Conservation (phyloP, 2,797 vertebrate genomes). For the Eutrigla gurnardus region DNA sequence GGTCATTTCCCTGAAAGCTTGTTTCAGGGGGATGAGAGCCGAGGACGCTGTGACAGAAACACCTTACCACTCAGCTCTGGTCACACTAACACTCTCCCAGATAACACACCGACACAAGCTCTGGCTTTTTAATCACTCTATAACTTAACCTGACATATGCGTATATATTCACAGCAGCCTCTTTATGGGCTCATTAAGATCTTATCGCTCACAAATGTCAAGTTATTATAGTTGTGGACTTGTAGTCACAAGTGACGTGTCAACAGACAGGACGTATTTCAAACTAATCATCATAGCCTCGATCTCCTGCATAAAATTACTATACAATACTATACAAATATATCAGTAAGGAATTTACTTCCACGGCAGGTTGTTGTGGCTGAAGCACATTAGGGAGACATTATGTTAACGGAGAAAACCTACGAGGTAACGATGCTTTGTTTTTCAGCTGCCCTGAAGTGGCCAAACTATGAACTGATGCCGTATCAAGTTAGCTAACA, state of each 20-base stretch:
- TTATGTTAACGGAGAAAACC: too few species aligned
- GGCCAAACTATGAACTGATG: too few species aligned
- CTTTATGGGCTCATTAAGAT: constrained; percentile 28
- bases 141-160: constrained; percentile 4
- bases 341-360: too few species aligned
- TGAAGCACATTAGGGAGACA: too few species aligned
- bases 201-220: constrained; percentile 31
- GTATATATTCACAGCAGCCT: constrained; percentile 17
- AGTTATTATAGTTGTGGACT: not conserved
- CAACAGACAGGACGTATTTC: constrained; percentile 33
- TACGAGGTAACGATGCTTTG: too few species aligned
- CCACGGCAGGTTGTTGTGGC: too few species aligned
- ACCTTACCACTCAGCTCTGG: constrained; percentile 1
- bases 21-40: constrained; percentile 41
- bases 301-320: too few species aligned
- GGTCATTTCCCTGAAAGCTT: constrained; percentile 16
- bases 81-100: constrained; percentile 22
- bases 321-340: too few species aligned
- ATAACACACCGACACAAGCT: not conserved
- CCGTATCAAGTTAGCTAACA: too few species aligned
- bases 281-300: constrained; percentile 15
- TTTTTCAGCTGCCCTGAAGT: too few species aligned
- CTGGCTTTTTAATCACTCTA: constrained; percentile 5
- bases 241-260: constrained; percentile 15
- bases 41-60: constrained; percentile 26